Conservation (phyloP, 2,797 vertebrate species). For the Characodon lateralis region DNA sequence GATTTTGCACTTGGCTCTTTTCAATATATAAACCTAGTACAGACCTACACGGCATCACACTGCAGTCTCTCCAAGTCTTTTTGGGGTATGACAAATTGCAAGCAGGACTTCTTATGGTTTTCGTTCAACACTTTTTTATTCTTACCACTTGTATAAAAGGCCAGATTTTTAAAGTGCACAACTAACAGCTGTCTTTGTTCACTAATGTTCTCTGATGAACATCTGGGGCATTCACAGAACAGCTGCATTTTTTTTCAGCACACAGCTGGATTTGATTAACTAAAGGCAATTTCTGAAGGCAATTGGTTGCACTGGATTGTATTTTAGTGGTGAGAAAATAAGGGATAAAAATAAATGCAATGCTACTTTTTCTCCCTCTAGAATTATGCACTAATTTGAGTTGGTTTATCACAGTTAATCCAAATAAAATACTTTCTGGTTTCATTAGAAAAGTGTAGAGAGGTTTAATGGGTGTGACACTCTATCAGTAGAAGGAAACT, state of each 20-base stretch:
- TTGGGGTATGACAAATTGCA: no score
- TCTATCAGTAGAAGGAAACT: slow-evolving; percentile 15
- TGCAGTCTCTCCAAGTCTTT: neutral
- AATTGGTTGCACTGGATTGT: neutral
- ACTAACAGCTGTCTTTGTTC: neutral
- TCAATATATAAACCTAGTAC: neutral
- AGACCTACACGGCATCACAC: neutral
- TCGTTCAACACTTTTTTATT: no score
- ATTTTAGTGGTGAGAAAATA: neutral
- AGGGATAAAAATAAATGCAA: neutral
- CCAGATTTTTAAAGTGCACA: neutral
- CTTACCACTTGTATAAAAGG: neutral
- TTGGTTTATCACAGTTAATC: neutral
- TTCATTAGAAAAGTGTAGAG: neutral
- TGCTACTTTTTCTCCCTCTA: neutral
- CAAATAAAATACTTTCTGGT: slow-evolving; percentile 12
- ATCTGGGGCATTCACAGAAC: neutral
- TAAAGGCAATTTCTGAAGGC: neutral
- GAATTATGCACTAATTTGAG: neutral
- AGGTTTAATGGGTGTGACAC: neutral
- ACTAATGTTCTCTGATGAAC: neutral
- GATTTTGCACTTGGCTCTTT: neutral
- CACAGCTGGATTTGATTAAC: neutral
- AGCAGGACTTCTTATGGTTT: no score
- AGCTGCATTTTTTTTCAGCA: no score